Evolutionary conservation across 2,113 vertebrate genomes (phyloP).

Genomic region (Melanocharis versteri): DNA sequence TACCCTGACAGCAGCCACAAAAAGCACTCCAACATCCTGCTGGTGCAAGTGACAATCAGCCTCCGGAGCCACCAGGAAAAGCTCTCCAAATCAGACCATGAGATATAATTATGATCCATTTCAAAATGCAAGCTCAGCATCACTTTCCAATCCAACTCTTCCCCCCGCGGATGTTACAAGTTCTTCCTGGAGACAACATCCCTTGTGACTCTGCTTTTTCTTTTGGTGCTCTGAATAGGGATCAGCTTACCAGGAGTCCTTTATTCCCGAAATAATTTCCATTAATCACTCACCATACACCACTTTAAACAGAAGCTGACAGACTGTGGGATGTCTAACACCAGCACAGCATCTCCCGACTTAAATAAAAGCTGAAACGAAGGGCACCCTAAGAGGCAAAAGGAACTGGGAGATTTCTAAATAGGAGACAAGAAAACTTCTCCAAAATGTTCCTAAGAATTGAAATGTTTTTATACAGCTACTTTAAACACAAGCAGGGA

Average conservation of each 20-base stretch:
- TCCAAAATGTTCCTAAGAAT: not conserved
- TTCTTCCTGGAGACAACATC: conserved; percentile 43
- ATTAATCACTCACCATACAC: conserved; percentile 48
- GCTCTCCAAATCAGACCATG: not conserved
- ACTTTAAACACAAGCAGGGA: not conserved
- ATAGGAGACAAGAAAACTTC: not conserved
- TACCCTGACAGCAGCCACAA: not conserved
- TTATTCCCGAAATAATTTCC: conserved; percentile 47
- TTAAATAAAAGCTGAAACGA: not conserved
- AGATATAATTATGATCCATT: conserved; percentile 37
- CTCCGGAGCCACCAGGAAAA: not conserved
- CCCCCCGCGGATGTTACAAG: not conserved
- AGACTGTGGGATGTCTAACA: not conserved
- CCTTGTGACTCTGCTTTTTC: conserved; percentile 48
- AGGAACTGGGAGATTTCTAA: not conserved
- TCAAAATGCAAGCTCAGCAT: conserved; percentile 50
- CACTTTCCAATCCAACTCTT: conserved; percentile 11
- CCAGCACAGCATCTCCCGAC: not conserved
- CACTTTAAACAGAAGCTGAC: conserved; percentile 29
- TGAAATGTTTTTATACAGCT: not conserved
- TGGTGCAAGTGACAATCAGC: not conserved
- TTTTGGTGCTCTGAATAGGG: conserved; percentile 39
- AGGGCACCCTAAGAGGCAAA: not conserved
- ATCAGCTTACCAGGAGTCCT: conserved; percentile 63
- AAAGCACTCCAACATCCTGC: not conserved